Conservation (phyloP, 2,888 invertebrate species). For the Trachelus tabidus region DNA sequence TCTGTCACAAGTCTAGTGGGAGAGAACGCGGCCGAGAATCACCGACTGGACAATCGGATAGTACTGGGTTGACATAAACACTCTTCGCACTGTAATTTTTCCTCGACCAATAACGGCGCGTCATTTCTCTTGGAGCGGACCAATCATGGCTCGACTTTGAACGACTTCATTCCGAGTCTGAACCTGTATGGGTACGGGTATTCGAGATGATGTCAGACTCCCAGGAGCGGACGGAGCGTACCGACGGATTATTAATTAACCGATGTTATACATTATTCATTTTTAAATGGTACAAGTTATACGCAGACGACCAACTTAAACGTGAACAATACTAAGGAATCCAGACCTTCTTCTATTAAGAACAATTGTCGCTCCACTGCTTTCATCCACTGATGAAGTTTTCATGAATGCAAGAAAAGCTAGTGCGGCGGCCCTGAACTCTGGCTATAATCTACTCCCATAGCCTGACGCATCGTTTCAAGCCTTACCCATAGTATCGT, state of each 20-base stretch:
- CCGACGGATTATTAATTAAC: neutral
- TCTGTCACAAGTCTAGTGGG: neutral
- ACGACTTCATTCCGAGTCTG: neutral
- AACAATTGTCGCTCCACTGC: neutral
- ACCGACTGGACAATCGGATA: neutral
- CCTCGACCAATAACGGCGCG: conserved; percentile 5
- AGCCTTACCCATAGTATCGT: neutral
- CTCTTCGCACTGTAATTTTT: neutral
- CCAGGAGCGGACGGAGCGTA: conserved; percentile 26
- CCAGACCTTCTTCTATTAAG: neutral
- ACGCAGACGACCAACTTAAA: neutral
- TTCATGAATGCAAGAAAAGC: neutral
- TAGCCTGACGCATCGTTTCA: neutral
- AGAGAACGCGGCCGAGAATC: neutral
- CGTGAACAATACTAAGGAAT: neutral
- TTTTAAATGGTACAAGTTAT: neutral
- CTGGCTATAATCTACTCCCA: neutral
- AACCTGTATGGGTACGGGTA: conserved; percentile 34
- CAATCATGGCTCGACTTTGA: conserved; percentile 3
- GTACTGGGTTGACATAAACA: conserved; percentile 12
- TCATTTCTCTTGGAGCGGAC: conserved; percentile 10
- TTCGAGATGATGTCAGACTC: conserved; percentile 37
- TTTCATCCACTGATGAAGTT: neutral
- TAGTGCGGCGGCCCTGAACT: neutral
- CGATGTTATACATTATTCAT: neutral